Evolutionary conservation across 2,113 vertebrate species (phyloP).

Genomic region (Oryctolagus cuniculus): DNA sequence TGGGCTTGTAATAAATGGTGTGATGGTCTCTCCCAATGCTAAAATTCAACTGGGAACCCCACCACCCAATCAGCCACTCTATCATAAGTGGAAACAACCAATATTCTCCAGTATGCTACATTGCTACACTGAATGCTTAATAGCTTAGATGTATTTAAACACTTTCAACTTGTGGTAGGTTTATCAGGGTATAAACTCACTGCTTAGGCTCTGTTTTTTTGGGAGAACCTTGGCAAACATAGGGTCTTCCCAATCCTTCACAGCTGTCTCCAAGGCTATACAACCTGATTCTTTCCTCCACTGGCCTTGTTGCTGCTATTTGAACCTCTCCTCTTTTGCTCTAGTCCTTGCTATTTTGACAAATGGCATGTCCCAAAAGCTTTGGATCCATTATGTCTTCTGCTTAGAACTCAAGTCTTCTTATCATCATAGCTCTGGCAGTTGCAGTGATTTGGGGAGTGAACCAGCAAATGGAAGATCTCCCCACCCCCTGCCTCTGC

Average conservation of each 20-base stretch:
- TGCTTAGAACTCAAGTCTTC: background rate
- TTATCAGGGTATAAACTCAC: background rate
- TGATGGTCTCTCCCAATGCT: background rate
- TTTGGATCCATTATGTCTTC: background rate
- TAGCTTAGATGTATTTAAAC: background rate
- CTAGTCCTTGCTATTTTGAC: background rate
- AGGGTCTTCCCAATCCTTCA: background rate
- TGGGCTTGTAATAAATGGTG: background rate
- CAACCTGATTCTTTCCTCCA: background rate
- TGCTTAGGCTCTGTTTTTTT: background rate
- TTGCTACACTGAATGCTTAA: background rate
- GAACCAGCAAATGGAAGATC: too few species aligned
- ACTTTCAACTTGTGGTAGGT: background rate
- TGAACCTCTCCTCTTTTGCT: background rate
- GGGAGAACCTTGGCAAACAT: background rate
- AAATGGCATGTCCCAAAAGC: background rate
- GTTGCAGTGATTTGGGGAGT: too few species aligned
- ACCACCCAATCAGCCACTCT: background rate
- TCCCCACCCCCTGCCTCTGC: too few species aligned
- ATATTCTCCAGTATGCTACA: background rate
- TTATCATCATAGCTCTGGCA: background rate
- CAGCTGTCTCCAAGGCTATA: background rate
- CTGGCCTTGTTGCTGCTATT: background rate
- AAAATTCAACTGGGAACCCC: too few species aligned
- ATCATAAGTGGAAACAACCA: background rate